Conservation (phyloP, 2,113 vertebrate genomes). For the Neodontobutis hainanensis region DNA sequence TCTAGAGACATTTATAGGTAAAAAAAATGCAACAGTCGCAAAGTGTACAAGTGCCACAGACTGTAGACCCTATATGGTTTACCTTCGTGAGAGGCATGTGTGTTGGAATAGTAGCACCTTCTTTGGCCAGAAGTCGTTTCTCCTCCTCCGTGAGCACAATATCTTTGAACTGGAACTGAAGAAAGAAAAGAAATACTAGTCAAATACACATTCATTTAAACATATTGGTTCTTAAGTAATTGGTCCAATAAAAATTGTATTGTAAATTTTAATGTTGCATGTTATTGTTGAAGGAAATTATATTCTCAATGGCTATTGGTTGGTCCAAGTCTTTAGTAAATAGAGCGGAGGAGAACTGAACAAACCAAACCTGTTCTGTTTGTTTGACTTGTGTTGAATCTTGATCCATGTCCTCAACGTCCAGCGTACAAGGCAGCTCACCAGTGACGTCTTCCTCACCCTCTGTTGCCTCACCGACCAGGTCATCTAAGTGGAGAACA, state of each 20-base stretch:
- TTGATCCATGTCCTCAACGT: slow-evolving; percentile 71
- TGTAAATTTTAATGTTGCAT: too few relatives aligned
- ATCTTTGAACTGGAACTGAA: slow-evolving; percentile 77
- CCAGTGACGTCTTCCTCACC: slow-evolving; percentile 66
- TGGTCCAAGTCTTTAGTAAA: neutral
- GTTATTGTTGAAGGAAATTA: neutral
- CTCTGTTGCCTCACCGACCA: slow-evolving; percentile 71
- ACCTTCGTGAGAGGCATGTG: slow-evolving; percentile 89
- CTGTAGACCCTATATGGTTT: slow-evolving; percentile 10
- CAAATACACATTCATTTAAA: neutral
- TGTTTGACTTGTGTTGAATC: slow-evolving; percentile 23
- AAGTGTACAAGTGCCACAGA: neutral
- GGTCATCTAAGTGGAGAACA: slow-evolving; percentile 62
- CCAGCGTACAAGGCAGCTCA: slow-evolving; percentile 74
- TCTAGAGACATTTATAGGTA: too few relatives aligned
- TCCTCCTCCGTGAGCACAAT: slow-evolving; percentile 88
- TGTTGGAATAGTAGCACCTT: slow-evolving; percentile 81
- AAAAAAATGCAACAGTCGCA: neutral
- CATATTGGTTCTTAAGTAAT: too few relatives aligned
- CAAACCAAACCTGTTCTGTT: slow-evolving; percentile 68
- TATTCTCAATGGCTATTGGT: neutral
- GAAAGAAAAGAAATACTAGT: neutral
- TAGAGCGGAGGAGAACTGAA: neutral
- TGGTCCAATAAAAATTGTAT: too few relatives aligned
- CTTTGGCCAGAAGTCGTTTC: slow-evolving; percentile 84